Evolutionary conservation across 2,113 vertebrate genomes (phyloP), one percentile per base, ranked within the genome.

Genomic region (Psittacus erithacus): DNA sequence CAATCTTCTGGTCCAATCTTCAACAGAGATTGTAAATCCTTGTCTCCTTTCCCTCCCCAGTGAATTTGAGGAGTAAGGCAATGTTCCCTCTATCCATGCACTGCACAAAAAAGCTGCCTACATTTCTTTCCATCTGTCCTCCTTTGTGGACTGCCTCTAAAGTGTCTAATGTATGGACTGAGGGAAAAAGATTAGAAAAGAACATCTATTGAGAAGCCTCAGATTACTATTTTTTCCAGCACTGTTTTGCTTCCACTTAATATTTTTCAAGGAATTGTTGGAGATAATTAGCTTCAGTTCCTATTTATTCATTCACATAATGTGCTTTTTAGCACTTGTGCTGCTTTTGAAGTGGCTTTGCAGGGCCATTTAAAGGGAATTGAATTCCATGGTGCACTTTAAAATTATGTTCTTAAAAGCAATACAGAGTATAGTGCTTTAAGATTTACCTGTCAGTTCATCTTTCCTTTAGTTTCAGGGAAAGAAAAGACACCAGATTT

Each of bases 21-120:
- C 73, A 92, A 5, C 76, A 92, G 65, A 86, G 92, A 80, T 91
- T 73, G 92, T 96, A 96, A 96, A 95, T 96, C 77, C 65, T 94
- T 52, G 73, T 80, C 76, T 94, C 27, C 70, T 64, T 76, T 69
- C 68, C 52, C 41, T 91, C 81, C 87, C 82, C 1, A 3, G n/a
- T 81, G 92, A 55, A 68, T 88, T 53, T 91, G 63, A 71, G 68
- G 65, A 77, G 50, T 39, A 92, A 5, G 3, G 44, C 77, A 95
- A 47, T 25, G 31, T 95, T 90, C 53, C 38, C 31, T 76, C 47
- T 82, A 3, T 17, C 70, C 75, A 23, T 52, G 44, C n/a, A 16
- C 25, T 69, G 64, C 29, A 55, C 78, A 46, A 13, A 24, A 28
- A 75, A 9, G 63, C 75, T 83, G 64, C 77, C 43, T 28, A 8